Evolutionary conservation across 2,113 vertebrate species (phyloP).

Genomic region (Podarcis cretensis): DNA sequence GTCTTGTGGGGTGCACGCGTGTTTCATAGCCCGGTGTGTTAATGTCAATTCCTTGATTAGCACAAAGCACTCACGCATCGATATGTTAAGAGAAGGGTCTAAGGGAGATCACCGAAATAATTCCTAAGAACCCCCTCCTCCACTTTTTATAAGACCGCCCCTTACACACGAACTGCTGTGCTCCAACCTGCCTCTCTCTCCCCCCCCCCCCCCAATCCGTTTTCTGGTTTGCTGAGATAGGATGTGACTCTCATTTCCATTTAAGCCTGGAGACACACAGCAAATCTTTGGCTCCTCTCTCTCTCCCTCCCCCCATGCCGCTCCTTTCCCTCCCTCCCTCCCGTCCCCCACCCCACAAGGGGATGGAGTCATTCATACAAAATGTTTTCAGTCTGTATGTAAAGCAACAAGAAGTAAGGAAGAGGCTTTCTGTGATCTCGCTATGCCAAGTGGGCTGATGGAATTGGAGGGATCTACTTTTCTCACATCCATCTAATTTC

Average conservation of each 20-base stretch:
- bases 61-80: neutral
- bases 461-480: neutral
- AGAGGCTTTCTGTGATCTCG: neutral
- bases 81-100: neutral
- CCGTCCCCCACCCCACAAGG: neutral
- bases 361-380: conserved; percentile 6
- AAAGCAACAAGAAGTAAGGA: neutral
- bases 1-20: neutral
- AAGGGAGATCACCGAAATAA: neutral
- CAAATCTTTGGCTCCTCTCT: neutral
- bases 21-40: neutral
- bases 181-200: neutral
- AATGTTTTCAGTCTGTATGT: neutral
- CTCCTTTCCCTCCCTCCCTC: neutral
- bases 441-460: neutral
- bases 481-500: neutral
- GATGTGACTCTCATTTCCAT: neutral
- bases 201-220: neutral
- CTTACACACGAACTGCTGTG: neutral
- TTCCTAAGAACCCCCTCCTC: neutral
- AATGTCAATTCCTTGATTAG: neutral
- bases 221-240: neutral
- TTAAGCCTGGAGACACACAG: neutral
- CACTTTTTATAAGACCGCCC: neutral
- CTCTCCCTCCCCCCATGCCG: no score